Conservation (phyloP, 2,797 vertebrate species). For the Phrynocephalus vlangalii region DNA sequence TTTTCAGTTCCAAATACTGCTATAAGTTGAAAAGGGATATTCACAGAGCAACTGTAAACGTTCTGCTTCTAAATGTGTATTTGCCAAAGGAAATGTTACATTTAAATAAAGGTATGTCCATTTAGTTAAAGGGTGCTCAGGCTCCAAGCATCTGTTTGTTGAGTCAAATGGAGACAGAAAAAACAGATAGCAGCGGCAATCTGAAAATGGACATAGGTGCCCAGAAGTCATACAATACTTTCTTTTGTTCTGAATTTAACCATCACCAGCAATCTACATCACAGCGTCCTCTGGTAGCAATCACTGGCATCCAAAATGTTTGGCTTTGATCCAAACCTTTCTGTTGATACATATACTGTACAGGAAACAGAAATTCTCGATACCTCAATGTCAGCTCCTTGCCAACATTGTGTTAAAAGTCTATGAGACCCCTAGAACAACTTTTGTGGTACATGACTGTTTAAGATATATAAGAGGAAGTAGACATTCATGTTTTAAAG, state of each 20-base stretch:
- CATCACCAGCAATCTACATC: background rate
- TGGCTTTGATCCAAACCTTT: background rate
- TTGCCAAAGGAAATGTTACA: background rate
- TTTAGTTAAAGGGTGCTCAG: background rate
- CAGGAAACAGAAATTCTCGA: background rate
- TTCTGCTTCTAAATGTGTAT: background rate
- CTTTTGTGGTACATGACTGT: background rate
- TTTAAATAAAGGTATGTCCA: background rate
- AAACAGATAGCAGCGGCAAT: background rate
- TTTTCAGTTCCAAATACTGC: background rate
- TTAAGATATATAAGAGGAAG: background rate
- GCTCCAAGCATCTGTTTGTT: slow-evolving; percentile 7
- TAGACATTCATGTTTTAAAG: too few relatives aligned
- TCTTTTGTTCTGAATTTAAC: background rate
- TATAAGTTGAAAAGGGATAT: slow-evolving; percentile 38
- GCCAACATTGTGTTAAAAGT: background rate
- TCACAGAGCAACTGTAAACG: slow-evolving; percentile 25
- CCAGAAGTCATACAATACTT: background rate
- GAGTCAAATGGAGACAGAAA: background rate
- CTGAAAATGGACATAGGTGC: background rate
- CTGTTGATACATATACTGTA: background rate
- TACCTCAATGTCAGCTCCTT: background rate
- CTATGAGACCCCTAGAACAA: background rate
- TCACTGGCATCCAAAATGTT: background rate
- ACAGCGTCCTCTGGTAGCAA: background rate